Evolutionary conservation across 2,888 invertebrate genomes (phyloP), one percentile per base, ranked within the genome.

Genomic region (Scaptomyza tumidula): DNA sequence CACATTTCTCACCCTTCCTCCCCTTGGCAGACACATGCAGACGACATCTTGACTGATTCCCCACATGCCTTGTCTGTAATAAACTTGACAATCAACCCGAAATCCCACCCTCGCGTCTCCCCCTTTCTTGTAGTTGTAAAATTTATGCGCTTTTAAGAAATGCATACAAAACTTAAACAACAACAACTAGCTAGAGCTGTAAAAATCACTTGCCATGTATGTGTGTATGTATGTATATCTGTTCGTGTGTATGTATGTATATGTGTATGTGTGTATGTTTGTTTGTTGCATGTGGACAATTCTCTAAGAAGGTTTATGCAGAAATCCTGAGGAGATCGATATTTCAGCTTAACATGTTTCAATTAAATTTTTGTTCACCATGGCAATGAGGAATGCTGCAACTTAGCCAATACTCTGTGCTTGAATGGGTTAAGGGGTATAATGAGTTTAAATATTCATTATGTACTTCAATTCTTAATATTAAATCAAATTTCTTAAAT

Each of bases 71-170:
- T 54, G 44, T 39, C 31, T 53, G 45, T 74, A 77, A 84, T 86
- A 77, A 74, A 77, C 63, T 70, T 67, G 69, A 63, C 71, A 71
- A 53, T 71, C 46, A 45, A 52, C 9, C 9, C 10, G 33, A 33
- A 33, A 33, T 10, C 33, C 33, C 33, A 1, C 6, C 6, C 39
- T 39, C 6, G 7, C 6, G 7, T 37, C 39, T 43, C 43, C 24
- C 19, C 27, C 0, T 13, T 41, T 16, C 19, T 1, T 5, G 31
- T 61, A 16, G 37, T 52, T 71, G 66, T 59, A 39, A 68, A 80
- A 69, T 88, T 63, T 77, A 80, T 86, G 74, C 75, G 55, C 75
- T 84, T 74, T 86, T 77, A 71, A 77, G 70, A 71, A 86, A 74
- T 86, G 55, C 81, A 86, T 72, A 63, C 71, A 71, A 70, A 71